Evolutionary conservation across 2,113 vertebrate species (phyloP).

Genomic region (Lagopus leucura): DNA sequence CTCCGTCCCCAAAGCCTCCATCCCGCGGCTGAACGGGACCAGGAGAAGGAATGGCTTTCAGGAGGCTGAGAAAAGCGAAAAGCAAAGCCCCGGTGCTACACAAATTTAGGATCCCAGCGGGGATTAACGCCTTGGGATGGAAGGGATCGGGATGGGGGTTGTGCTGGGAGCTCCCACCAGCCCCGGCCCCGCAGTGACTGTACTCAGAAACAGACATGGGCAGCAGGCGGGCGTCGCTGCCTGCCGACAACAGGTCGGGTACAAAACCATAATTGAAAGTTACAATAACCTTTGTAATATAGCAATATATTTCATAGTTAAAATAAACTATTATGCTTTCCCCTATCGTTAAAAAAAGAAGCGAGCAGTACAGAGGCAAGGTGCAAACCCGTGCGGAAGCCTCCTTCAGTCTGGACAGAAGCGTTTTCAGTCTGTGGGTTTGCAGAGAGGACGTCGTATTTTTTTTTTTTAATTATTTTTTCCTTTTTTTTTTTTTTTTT

Average conservation of each 20-base stretch:
- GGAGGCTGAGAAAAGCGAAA: conserved; percentile 15
- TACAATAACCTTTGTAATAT: conserved; percentile 80
- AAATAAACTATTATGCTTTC: conserved; percentile 83
- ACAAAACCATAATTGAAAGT: conserved; percentile 76
- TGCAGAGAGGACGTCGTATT: not conserved
- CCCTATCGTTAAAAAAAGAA: conserved; percentile 78
- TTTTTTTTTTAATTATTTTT: not conserved
- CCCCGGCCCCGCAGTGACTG: conserved; percentile 12
- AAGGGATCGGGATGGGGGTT: not conserved
- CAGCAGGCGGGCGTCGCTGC: conserved; percentile 30
- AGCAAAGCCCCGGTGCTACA: not conserved
- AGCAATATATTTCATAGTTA: conserved; percentile 84
- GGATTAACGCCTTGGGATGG: not conserved
- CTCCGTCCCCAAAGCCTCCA: not conserved
- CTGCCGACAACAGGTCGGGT: conserved; percentile 48
- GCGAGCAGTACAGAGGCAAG: conserved; percentile 76
- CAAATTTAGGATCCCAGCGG: accelerated
- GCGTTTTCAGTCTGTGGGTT: conserved; percentile 16
- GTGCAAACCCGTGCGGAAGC: conserved; percentile 68
- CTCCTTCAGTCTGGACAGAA: conserved; percentile 33
- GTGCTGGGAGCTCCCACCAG: not conserved
- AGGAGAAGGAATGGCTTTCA: conserved; percentile 52
- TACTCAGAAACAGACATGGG: conserved; percentile 77
- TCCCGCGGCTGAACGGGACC: not conserved
- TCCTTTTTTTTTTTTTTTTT: not conserved